Conservation (phyloP, 2,888 invertebrate species). For the Diarsia brunnea region DNA sequence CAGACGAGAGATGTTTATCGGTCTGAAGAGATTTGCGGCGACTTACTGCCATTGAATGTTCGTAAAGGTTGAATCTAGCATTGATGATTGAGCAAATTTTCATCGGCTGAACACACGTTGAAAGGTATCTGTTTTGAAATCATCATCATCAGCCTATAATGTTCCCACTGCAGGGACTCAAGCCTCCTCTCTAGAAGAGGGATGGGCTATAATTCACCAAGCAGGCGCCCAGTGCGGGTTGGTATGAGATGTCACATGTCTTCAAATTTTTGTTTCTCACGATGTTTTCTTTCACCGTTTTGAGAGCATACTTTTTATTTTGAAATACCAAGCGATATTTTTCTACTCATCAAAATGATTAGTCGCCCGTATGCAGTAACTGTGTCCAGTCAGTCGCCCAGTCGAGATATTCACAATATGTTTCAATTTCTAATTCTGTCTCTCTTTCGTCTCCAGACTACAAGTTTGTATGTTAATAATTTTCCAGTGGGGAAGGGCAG, state of each 20-base stretch:
- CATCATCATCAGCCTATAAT: too few relatives aligned
- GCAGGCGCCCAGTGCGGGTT: too few relatives aligned
- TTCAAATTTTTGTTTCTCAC: too few relatives aligned
- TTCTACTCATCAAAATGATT: not conserved
- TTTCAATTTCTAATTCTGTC: not conserved
- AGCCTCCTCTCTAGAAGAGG: too few relatives aligned
- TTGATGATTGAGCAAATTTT: not conserved
- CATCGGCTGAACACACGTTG: not conserved
- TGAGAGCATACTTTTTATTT: too few relatives aligned
- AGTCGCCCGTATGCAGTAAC: not conserved
- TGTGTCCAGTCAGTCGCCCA: not conserved
- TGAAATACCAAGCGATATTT: too few relatives aligned
- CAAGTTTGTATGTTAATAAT: not conserved
- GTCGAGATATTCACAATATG: not conserved
- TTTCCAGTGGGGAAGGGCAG: not conserved
- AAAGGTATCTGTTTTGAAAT: not conserved
- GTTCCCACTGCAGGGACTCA: too few relatives aligned
- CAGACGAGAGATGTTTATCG: not conserved
- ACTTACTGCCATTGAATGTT: not conserved
- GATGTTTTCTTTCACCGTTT: too few relatives aligned
- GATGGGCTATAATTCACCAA: too few relatives aligned
- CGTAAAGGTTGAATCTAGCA: not conserved
- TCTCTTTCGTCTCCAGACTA: not conserved
- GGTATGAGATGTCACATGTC: too few relatives aligned
- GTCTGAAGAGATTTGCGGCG: not conserved